Base-by-base conservation (phyloP, 2,888 invertebrate genomes). In the Macaria notata region DNA sequence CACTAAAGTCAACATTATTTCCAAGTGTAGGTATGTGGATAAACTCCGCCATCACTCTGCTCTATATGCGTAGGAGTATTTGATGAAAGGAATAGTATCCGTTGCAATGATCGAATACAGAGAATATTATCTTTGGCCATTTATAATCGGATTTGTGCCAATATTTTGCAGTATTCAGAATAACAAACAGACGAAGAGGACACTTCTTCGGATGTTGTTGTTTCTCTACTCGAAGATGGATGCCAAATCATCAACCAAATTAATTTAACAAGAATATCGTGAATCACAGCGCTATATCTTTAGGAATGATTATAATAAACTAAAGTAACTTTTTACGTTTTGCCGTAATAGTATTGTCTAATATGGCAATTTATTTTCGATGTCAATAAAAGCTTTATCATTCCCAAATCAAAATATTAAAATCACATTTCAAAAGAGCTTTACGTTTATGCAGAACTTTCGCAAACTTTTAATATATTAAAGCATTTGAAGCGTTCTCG, bases 11-110 rank as follows among this genome's bases (percentile, higher is more conserved):
- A 19, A 19, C 19, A 19, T 19, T 19, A 19, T 19, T 19, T 19
- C 19, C 19, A 19, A 19, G 19, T 19, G 19, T n/a, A n/a, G n/a
- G n/a, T 19, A 19, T 19, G 19, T 19, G 19, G 19, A 19, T 19
- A 19, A 19, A 19, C 19, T 19, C 19, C 19, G 19, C 19, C 1
- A 19, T 19, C 19, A 19, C 19, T 19, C 19, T 19, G 19, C 19
- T 19, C 2, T 19, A 19, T 66, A 71, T 72, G 69, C 72, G 41
- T 8, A 9, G n/a, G 41, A 8, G 41, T 9, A 0, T 41, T 41
- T 8, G 41, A 41, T 41, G 41, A 41, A 19, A 19, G 19, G 19
- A 19, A 5, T 7, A 31, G 31, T 49, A 49, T 43, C 49, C 29
- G 44, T 6, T 50, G 44, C 44, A 50, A 45, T 19, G 3, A 38